phyloP scores from a whole-genome alignment of 2,113 vertebrate genomes.

The Anthoscopus minutus region DNA sequence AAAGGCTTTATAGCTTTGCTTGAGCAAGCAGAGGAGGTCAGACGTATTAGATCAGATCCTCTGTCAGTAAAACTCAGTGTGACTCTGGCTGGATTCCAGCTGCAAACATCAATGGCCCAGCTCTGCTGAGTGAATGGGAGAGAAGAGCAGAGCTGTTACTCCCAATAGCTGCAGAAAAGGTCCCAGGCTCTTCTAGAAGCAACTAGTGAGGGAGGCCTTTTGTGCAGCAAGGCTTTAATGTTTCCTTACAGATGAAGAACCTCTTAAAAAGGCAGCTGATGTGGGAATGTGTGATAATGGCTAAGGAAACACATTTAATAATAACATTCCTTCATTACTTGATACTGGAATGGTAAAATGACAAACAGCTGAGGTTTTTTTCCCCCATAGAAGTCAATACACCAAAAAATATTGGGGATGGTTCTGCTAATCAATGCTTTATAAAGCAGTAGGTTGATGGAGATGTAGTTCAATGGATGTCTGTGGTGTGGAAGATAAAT shows the following conservation, averaged over 20 bases:
- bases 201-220: neutral
- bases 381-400: neutral
- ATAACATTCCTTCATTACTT: neutral
- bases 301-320: neutral
- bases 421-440: neutral
- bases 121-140: neutral
- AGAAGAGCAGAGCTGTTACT: neutral
- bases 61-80: neutral
- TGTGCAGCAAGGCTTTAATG: neutral
- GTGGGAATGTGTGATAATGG: neutral
- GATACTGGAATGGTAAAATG: neutral
- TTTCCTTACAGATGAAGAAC: neutral
- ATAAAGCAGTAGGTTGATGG: neutral
- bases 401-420: neutral
- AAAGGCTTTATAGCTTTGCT: slow-evolving; percentile 30
- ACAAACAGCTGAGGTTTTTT: neutral
- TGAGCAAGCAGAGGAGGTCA: neutral
- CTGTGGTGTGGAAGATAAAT: neutral
- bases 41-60: neutral
- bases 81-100: neutral
- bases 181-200: neutral
- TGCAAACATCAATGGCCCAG: neutral
- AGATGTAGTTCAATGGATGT: neutral
- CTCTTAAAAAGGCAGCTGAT: neutral
- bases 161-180: neutral